phyloP scores from a whole-genome alignment of 2,888 invertebrate species.

The Drosophila tripunctata region DNA sequence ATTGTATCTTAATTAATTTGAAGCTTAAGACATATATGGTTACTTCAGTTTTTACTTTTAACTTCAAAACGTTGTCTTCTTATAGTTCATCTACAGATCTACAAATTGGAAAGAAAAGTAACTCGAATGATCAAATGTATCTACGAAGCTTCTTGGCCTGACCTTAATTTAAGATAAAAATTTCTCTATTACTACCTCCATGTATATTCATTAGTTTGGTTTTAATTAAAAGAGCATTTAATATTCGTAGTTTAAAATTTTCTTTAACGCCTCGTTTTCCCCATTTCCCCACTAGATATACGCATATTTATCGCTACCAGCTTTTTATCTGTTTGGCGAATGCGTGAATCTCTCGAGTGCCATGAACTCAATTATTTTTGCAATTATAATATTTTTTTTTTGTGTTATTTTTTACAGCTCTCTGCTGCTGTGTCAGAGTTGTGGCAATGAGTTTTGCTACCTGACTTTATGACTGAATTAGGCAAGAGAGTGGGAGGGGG shows the following conservation, averaged over 20 bases:
- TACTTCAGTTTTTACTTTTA: no score
- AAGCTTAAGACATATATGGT: no score
- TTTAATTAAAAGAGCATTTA: neutral
- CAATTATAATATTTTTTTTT: slow-evolving; percentile 58
- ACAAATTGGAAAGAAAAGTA: no score
- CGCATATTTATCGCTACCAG: slow-evolving; percentile 19
- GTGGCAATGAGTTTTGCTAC: slow-evolving; percentile 22
- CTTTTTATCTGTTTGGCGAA: slow-evolving; percentile 27
- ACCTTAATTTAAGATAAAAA: no score
- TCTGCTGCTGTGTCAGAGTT: slow-evolving; percentile 16
- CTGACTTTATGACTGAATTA: slow-evolving; percentile 20
- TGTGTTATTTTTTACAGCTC: slow-evolving; percentile 39
- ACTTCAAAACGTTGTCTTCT: no score
- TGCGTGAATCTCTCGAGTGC: slow-evolving; percentile 62
- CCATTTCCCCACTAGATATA: slow-evolving; percentile 13
- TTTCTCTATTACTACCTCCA: no score
- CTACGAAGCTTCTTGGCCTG: no score
- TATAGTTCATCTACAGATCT: no score
- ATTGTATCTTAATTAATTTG: no score
- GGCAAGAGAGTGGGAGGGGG: neutral
- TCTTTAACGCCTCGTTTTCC: slow-evolving; percentile 2
- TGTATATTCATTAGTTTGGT: neutral
- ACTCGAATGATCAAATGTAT: no score
- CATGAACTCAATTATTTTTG: slow-evolving; percentile 77
- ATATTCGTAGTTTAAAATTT: slow-evolving; percentile 5